Conservation (phyloP, 2,888 invertebrate genomes). For the Caenorhabditis sinica region DNA sequence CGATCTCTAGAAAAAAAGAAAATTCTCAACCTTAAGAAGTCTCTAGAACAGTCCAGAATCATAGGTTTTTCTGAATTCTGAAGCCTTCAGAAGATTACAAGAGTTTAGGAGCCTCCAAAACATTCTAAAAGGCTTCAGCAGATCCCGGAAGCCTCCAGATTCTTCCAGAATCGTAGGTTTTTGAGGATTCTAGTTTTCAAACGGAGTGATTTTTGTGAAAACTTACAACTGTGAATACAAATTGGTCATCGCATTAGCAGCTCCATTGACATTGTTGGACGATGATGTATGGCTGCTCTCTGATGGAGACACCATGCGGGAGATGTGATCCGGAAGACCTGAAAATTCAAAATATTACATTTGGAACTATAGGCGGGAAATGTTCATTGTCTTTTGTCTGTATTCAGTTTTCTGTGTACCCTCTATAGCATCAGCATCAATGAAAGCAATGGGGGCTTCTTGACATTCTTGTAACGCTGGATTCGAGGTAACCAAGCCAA, state of each 20-base stretch:
- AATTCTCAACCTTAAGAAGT: too few relatives aligned
- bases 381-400: too few relatives aligned
- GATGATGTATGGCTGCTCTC: conserved; percentile 30
- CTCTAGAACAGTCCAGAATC: too few relatives aligned
- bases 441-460: conserved; percentile 57
- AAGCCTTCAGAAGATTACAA: too few relatives aligned
- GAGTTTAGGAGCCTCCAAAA: too few relatives aligned
- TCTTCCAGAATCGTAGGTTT: too few relatives aligned
- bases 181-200: too few relatives aligned
- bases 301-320: conserved; percentile 59
- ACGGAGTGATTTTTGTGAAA: not conserved
- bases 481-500: conserved; percentile 12
- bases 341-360: conserved; percentile 5
- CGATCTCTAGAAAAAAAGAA: conserved; percentile 62
- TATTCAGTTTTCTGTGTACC: too few relatives aligned
- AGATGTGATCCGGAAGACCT: conserved; percentile 67
- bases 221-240: conserved; percentile 47
- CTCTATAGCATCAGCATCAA: conserved; percentile 57
- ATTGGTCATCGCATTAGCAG: conserved; percentile 17
- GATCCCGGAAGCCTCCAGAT: too few relatives aligned
- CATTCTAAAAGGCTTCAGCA: too few relatives aligned
- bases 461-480: not conserved
- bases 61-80: too few relatives aligned
- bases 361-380: too few relatives aligned
- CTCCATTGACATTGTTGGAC: conserved; percentile 1